phyloP scores from a whole-genome alignment of 2,888 invertebrate genomes.

The Abrostola tripartita region DNA sequence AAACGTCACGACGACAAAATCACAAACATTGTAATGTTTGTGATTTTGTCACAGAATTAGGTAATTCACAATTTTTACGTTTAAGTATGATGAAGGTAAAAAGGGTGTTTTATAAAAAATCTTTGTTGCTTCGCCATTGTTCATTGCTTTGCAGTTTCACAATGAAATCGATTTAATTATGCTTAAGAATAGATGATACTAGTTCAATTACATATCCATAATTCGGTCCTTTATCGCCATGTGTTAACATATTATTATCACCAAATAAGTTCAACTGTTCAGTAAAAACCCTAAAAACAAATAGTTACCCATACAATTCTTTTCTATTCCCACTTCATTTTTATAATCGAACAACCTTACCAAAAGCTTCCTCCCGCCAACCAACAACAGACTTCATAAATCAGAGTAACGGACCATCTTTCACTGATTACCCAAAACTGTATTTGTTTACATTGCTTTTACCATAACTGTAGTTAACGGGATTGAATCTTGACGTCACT shows the following conservation, averaged over 20 bases:
- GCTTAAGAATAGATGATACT: background rate
- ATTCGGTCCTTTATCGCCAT: no score
- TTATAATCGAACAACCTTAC: constrained; percentile 20
- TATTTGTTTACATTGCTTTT: constrained; percentile 60
- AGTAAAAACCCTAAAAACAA: background rate
- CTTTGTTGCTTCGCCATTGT: constrained; percentile 24
- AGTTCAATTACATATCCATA: no score
- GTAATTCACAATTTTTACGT: constrained; percentile 41
- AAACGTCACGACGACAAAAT: no score
- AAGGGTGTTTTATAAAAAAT: constrained; percentile 53
- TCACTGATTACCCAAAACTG: constrained; percentile 75
- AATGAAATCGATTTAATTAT: constrained; percentile 19
- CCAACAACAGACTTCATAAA: constrained; percentile 43
- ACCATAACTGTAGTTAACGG: constrained; percentile 48
- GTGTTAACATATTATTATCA: background rate
- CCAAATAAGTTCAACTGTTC: no score
- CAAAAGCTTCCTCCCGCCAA: background rate
- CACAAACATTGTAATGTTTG: constrained; percentile 51
- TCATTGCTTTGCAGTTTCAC: constrained; percentile 17
- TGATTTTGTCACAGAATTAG: constrained; percentile 45
- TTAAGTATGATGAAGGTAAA: constrained; percentile 41
- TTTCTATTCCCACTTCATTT: constrained; percentile 8
- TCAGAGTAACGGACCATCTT: constrained; percentile 59
- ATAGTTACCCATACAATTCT: background rate
- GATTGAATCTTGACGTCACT: constrained; percentile 56